phyloP scores from a whole-genome alignment of 2,797 vertebrate genomes.

The Gila robusta region DNA sequence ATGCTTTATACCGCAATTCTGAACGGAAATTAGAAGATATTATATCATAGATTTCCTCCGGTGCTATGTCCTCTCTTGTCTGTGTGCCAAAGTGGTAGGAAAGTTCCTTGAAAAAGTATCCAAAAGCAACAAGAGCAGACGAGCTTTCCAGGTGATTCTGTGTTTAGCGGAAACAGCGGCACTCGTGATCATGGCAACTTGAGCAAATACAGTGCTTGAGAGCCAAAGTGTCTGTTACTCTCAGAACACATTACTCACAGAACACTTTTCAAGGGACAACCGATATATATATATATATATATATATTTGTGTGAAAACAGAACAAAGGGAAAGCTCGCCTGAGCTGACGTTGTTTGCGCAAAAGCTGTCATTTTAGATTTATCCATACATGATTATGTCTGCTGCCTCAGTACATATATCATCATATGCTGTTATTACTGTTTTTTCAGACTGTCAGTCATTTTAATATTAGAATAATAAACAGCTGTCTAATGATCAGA shows the following conservation, averaged over 20 bases:
- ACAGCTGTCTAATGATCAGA: background rate
- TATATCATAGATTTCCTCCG: slow-evolving; percentile 31
- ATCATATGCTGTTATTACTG: background rate
- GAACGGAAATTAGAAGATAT: slow-evolving; percentile 37
- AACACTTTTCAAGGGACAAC: slow-evolving; percentile 32
- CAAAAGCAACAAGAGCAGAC: slow-evolving; percentile 56
- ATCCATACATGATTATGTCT: slow-evolving; percentile 1
- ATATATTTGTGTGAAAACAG: slow-evolving; percentile 15
- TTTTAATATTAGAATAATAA: slow-evolving; percentile 36
- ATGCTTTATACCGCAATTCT: slow-evolving; percentile 46
- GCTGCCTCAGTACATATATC: slow-evolving; percentile 4
- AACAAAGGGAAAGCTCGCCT: background rate
- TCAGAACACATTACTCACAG: slow-evolving; percentile 16
- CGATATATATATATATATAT: background rate
- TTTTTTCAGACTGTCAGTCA: slow-evolving; percentile 18
- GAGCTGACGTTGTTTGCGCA: slow-evolving; percentile 6
- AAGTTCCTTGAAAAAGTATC: slow-evolving; percentile 50
- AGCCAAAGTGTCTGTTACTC: slow-evolving; percentile 25
- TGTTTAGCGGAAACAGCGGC: slow-evolving; percentile 44
- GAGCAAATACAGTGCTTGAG: slow-evolving; percentile 10
- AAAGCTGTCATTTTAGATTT: slow-evolving; percentile 22
- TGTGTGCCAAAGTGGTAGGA: slow-evolving; percentile 50
- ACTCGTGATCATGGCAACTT: slow-evolving; percentile 45
- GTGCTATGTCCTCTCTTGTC: slow-evolving; percentile 34
- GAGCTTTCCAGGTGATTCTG: slow-evolving; percentile 56